Evolutionary conservation across 2,888 invertebrate species (phyloP).

Genomic region (Acanthacorydalis orientalis): DNA sequence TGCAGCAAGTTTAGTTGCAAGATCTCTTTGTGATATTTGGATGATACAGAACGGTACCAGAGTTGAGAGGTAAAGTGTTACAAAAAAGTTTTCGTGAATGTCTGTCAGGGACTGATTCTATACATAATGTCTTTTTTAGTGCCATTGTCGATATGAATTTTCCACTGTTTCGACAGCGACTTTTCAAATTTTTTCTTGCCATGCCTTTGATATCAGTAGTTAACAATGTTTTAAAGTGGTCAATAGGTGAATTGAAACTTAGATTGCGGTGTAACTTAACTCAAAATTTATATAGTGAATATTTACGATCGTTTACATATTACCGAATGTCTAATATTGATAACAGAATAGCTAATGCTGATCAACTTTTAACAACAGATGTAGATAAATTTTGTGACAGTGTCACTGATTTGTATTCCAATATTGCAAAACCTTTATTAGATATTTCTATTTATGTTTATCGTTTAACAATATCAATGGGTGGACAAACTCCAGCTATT

Average conservation of each 20-base stretch:
- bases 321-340: conserved; percentile 94
- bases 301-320: conserved; percentile 90
- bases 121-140: conserved; percentile 34
- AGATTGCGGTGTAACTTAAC: conserved; percentile 81
- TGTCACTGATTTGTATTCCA: conserved; percentile 88
- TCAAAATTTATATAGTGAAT: conserved; percentile 73
- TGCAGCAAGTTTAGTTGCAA: conserved; percentile 64
- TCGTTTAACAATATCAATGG: conserved; percentile 70
- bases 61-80: conserved; percentile 60
- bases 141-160: conserved; percentile 83
- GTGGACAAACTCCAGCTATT: conserved; percentile 74
- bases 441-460: conserved; percentile 92
- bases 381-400: conserved; percentile 96
- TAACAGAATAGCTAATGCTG: conserved; percentile 87
- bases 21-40: conserved; percentile 94
- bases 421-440: conserved; percentile 86
- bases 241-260: conserved; percentile 83
- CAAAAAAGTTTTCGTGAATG: neutral
- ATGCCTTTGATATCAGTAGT: conserved; percentile 87
- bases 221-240: conserved; percentile 88
- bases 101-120: neutral
- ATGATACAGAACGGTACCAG: conserved; percentile 88
- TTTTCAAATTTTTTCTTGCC: conserved; percentile 63
- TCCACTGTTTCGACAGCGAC: conserved; percentile 51
- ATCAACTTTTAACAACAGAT: conserved; percentile 89